A percentile compares a stretch with the other conserved stretches of the same genome.
phyloP scores from a whole-genome alignment of 2,113 vertebrate genomes.

The Anhinga rufa region DNA sequence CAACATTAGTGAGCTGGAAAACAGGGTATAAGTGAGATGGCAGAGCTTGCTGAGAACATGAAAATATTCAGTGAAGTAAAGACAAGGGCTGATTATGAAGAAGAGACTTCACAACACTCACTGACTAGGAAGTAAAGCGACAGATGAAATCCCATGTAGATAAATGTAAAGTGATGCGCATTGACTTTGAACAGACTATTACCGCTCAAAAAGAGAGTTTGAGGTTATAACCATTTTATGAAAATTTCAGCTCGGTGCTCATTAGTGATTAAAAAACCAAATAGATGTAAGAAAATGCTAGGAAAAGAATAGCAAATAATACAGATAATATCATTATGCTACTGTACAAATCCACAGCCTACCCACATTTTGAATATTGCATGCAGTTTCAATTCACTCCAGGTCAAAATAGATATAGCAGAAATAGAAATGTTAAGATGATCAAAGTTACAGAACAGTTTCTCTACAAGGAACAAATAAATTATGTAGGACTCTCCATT shows the following conservation, averaged over 20 bases:
- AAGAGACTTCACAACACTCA: background rate
- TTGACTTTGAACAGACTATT: background rate
- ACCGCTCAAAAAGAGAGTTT: background rate
- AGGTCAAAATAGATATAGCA: background rate
- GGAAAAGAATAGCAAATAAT: background rate
- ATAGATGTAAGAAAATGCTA: background rate
- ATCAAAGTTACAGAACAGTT: slow-evolving; percentile 22
- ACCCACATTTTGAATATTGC: background rate
- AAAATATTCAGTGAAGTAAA: background rate
- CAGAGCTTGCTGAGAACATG: background rate
- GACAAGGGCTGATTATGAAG: background rate
- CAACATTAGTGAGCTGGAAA: background rate
- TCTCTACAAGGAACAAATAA: background rate
- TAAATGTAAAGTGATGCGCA: background rate
- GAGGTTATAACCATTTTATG: background rate
- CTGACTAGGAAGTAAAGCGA: background rate
- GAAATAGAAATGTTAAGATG: background rate
- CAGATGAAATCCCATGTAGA: background rate
- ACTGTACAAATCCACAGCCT: background rate
- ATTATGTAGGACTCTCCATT: slow-evolving; percentile 1
- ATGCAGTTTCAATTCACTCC: background rate
- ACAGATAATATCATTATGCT: background rate
- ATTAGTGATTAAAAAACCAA: background rate
- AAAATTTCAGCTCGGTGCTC: background rate
- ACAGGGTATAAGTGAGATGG: background rate